Evolutionary conservation across 2,888 invertebrate genomes (phyloP).

Genomic region (Acrobasis suavella): DNA sequence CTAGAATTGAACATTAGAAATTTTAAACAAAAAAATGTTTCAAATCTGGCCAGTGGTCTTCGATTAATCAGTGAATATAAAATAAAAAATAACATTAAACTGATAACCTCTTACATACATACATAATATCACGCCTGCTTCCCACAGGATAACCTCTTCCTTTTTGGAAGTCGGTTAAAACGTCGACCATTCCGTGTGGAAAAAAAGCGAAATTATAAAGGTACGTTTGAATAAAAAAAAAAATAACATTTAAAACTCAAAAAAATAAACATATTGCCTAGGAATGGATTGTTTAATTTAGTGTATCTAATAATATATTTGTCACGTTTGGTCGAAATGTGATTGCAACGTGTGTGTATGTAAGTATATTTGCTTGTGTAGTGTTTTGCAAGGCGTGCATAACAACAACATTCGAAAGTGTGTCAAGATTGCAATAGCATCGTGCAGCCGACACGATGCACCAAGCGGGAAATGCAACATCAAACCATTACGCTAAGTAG

Average conservation of each 20-base stretch:
- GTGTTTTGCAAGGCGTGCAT: constrained; percentile 75
- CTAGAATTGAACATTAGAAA: no score
- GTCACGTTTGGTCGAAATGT: neutral
- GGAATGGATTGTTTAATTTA: neutral
- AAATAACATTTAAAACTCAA: constrained; percentile 10
- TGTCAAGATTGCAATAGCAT: constrained; percentile 78
- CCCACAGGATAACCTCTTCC: no score
- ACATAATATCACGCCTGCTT: no score
- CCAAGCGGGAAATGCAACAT: constrained; percentile 65
- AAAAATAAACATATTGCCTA: neutral
- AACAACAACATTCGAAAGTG: constrained; percentile 78
- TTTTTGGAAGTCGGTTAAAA: no score
- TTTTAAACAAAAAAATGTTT: no score
- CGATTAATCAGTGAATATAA: no score
- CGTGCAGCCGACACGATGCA: constrained; percentile 58
- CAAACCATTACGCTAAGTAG: constrained; percentile 53
- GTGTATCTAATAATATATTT: no score
- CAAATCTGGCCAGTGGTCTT: no score
- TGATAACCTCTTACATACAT: no score
- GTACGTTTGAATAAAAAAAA: neutral
- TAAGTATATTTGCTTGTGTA: constrained; percentile 56
- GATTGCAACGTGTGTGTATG: constrained; percentile 38
- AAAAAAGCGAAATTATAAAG: constrained; percentile 21
- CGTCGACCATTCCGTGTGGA: no score
- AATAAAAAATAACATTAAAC: no score